phyloP scores from a whole-genome alignment of 2,113 vertebrate species.

The Solea senegalensis region DNA sequence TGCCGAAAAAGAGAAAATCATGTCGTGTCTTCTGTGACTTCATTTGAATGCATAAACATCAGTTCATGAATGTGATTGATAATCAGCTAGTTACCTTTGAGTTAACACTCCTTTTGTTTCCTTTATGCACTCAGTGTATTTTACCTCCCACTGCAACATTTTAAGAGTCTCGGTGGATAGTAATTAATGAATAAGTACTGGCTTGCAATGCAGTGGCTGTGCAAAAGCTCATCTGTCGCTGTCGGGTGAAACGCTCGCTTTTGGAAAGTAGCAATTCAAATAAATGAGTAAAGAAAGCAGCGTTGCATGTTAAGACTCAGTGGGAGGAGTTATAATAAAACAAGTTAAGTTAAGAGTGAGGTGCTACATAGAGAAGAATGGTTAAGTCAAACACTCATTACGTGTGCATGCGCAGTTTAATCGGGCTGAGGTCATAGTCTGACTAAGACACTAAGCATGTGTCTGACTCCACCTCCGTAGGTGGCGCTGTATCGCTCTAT shows the following conservation, averaged over 20 bases:
- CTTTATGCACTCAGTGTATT: background rate
- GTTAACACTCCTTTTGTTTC: background rate
- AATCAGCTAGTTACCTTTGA: background rate
- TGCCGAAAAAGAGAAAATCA: slow-evolving; percentile 9
- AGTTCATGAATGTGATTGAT: background rate
- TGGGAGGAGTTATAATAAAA: too few relatives aligned
- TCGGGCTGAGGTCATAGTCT: too few relatives aligned
- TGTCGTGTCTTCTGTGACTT: background rate
- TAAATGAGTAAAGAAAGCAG: background rate
- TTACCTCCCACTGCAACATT: background rate
- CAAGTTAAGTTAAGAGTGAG: background rate
- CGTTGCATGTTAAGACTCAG: background rate
- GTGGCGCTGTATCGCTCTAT: too few relatives aligned
- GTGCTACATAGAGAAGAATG: background rate
- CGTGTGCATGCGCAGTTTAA: too few relatives aligned
- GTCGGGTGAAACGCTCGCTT: background rate
- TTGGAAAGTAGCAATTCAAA: background rate
- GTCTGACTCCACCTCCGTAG: too few relatives aligned
- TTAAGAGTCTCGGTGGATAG: background rate
- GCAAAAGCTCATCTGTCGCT: background rate
- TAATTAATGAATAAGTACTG: background rate
- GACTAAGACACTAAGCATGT: too few relatives aligned
- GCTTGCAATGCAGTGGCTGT: too few relatives aligned
- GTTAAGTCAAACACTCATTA: background rate
- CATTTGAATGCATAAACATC: background rate